Percentiles rank a stretch among this genome's conserved stretches.
Conservation (phyloP, 2,888 invertebrate species). For the Lasioglossum lativentre region DNA sequence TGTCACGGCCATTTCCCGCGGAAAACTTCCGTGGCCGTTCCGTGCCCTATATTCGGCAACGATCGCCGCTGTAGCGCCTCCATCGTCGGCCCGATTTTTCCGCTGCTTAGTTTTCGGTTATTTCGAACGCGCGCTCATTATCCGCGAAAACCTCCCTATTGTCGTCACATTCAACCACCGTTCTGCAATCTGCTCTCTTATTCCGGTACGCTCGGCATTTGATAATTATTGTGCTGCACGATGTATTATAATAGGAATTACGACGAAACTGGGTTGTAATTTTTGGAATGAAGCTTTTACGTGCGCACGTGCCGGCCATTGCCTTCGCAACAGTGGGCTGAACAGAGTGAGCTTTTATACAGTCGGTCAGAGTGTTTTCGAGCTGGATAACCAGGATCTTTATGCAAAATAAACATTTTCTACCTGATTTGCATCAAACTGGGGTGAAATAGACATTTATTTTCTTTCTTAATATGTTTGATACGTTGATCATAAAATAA, state of each 20-base stretch:
- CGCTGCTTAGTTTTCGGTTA: background rate
- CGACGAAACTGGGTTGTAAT: background rate
- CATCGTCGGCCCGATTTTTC: background rate
- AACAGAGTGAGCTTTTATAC: background rate
- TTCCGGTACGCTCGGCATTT: background rate
- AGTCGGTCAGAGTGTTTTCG: background rate
- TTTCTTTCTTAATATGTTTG: too few relatives aligned
- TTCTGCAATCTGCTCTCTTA: background rate
- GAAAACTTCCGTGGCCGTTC: slow-evolving; percentile 25
- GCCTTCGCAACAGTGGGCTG: background rate
- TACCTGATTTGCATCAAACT: too few relatives aligned
- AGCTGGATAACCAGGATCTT: background rate
- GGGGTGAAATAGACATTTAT: too few relatives aligned
- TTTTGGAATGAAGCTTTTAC: background rate
- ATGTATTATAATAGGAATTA: background rate
- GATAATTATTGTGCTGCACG: background rate
- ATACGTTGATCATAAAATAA: too few relatives aligned
- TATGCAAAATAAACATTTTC: too few relatives aligned
- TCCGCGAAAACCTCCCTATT: background rate
- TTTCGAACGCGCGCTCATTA: slow-evolving; percentile 19
- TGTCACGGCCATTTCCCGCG: background rate
- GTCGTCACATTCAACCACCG: too few relatives aligned
- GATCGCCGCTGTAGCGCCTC: background rate
- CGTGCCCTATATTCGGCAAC: slow-evolving; percentile 12
- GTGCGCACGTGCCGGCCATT: background rate